Conservation (phyloP, 2,888 invertebrate genomes). For the Ellobium chinense region DNA sequence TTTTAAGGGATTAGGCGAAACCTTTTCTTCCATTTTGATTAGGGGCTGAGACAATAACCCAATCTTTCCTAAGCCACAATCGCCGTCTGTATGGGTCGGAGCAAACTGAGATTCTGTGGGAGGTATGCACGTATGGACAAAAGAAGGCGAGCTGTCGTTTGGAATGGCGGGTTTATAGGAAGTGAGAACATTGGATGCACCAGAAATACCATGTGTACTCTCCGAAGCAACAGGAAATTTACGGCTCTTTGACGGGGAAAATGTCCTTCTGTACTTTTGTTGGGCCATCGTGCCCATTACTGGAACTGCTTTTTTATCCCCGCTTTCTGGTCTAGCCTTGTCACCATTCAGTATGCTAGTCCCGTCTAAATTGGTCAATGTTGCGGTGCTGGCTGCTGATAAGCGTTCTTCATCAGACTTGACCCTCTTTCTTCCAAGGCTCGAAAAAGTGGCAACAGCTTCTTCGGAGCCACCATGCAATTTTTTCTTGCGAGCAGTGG, state of each 20-base stretch:
- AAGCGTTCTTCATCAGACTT: conserved; percentile 19
- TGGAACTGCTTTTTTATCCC: conserved; percentile 47
- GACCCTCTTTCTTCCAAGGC: not conserved
- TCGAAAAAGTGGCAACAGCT: not conserved
- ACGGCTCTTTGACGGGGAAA: conserved; percentile 30
- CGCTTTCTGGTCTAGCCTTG: not conserved
- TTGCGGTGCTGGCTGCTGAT: conserved; percentile 13
- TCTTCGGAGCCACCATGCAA: not conserved
- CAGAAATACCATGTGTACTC: not conserved
- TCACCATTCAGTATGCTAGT: not conserved
- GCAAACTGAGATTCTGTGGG: not conserved
- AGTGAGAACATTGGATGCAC: not conserved
- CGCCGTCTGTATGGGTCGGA: not conserved
- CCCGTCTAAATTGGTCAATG: not conserved
- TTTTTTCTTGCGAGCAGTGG: not conserved
- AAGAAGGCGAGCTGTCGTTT: not conserved
- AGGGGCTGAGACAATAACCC: too few relatives aligned
- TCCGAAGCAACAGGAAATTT: not conserved
- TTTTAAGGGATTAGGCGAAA: not conserved
- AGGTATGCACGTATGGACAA: not conserved
- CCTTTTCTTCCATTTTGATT: too few relatives aligned
- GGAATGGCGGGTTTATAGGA: not conserved
- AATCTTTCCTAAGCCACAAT: too few relatives aligned
- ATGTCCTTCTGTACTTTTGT: conserved; percentile 51
- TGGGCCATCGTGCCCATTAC: conserved; percentile 53